These are phyloP conservation scores for Eidolon dupreanum DNA, from an alignment of 2,797 vertebrate genomes.

Conservation along the genomic window DNA sequence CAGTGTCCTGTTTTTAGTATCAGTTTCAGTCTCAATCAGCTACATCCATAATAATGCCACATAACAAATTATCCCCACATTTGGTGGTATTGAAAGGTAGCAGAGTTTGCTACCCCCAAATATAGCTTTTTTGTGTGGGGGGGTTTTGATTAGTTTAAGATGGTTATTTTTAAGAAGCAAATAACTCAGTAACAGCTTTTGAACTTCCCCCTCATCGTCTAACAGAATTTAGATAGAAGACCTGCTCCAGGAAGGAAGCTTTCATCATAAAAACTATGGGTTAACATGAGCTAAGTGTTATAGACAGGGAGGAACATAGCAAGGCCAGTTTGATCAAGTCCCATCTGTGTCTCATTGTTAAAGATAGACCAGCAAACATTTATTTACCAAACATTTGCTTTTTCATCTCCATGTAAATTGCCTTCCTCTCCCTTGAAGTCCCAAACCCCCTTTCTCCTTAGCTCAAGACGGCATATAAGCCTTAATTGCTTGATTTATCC, in stretches of 20 bases:
- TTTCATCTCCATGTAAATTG: not conserved
- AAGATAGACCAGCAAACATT: not conserved
- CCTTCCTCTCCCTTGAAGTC: no score
- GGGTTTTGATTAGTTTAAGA: not conserved
- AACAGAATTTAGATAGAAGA: not conserved
- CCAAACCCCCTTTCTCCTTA: no score
- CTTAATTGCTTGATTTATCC: not conserved
- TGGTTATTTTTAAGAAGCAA: not conserved
- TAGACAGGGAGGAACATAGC: not conserved
- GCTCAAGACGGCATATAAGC: not conserved
- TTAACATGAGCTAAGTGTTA: not conserved
- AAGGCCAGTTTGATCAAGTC: no score
- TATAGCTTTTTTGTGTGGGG: no score
- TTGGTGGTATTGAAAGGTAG: not conserved
- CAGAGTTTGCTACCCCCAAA: not conserved
- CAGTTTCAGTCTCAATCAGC: not conserved
- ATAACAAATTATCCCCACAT: not conserved
- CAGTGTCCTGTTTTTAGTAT: not conserved
- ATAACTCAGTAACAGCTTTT: not conserved
- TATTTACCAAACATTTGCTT: not conserved
- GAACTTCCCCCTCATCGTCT: not conserved
- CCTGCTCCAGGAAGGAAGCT: not conserved
- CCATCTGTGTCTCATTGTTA: not conserved
- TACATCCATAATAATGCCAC: not conserved
- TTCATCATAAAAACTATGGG: not conserved